A percentile compares a stretch with the other conserved stretches of the same genome.
phyloP scores from a whole-genome alignment of 2,113 vertebrate genomes.

The Chaetodon trifascialis region DNA sequence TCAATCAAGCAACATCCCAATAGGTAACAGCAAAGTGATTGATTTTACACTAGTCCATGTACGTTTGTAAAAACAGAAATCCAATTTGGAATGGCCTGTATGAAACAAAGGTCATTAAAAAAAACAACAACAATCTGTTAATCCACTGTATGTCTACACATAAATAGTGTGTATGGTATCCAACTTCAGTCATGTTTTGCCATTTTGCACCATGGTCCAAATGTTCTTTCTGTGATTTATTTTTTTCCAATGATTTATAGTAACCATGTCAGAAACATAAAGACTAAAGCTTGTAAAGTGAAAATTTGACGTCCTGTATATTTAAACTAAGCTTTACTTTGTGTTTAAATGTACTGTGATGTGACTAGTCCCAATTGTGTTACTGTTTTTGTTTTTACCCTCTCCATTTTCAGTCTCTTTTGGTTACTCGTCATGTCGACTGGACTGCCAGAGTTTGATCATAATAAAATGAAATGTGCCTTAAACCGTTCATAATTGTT shows the following conservation, averaged over 20 bases:
- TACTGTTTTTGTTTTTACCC: too few relatives aligned
- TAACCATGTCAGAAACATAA: background rate
- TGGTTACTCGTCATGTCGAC: background rate
- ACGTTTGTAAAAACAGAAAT: background rate
- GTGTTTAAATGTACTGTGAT: background rate
- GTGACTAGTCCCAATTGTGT: background rate
- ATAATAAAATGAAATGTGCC: background rate
- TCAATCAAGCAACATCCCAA: too few relatives aligned
- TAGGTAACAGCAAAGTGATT: background rate
- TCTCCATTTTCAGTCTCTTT: background rate
- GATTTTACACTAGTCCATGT: background rate
- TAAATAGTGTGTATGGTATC: background rate
- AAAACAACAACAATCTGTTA: background rate
- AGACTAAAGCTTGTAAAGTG: background rate
- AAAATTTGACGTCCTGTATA: background rate
- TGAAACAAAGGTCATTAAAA: background rate
- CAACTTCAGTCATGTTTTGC: background rate
- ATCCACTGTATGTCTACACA: background rate
- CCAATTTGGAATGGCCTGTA: background rate
- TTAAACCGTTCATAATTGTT: slow-evolving; percentile 4
- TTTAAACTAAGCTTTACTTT: background rate
- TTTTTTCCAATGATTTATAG: background rate
- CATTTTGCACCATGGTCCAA: background rate
- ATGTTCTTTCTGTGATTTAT: background rate
- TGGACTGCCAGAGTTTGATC: background rate